Base-by-base conservation (phyloP, 2,888 invertebrate species). In the Lasioglossum oenotherae region DNA sequence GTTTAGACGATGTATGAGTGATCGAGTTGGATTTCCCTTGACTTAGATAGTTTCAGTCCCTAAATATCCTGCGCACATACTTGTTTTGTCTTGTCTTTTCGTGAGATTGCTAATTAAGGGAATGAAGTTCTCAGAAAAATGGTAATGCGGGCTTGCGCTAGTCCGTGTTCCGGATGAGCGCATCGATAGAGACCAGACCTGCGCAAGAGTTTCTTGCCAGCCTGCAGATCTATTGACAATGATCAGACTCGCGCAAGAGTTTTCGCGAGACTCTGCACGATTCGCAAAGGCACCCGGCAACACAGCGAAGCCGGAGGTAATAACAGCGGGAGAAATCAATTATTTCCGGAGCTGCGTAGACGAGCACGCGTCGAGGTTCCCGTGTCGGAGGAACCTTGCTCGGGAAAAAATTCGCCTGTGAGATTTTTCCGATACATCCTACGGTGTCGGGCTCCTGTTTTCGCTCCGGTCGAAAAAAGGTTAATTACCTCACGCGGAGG, bases 401-500 rank as follows among this genome's bases (percentile, higher is more conserved):
- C 41, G 19, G 38, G 19, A 35, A 81, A n/a, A 64, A 23, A 38
- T 31, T 64, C 8, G 23, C n/a, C 27, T 4, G 4, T 38, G n/a
- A 41, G 49, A 69, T 74, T 78, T 78, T 64, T 38, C 44, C 75
- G 16, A 67, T 69, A 57, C 14, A 67, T 38, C 5, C n/a, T 53
- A 27, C 44, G 19, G 16, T 31, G 31, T 16, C 10, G 8, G 23
- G 27, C 44, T 44, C 14, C 31, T 41, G 49, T 85, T 44, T 44
- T 5, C 19, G 1, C 41, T 4, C 12, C 5, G 46, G 14, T 10
- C 23, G 49, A 67, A 64, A 60, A 44, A 71, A 57, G 82, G 86
- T 88, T 88, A 85, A 90, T 91, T 84, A 81, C 74, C 60, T 72
- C 74, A 71, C 82, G 31, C 64, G 64, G 64, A 78, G 86, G 75